Evolutionary conservation across 2,113 vertebrate genomes (phyloP), one percentile per base, ranked within the genome.

Genomic region (Chionodraco myersi): DNA sequence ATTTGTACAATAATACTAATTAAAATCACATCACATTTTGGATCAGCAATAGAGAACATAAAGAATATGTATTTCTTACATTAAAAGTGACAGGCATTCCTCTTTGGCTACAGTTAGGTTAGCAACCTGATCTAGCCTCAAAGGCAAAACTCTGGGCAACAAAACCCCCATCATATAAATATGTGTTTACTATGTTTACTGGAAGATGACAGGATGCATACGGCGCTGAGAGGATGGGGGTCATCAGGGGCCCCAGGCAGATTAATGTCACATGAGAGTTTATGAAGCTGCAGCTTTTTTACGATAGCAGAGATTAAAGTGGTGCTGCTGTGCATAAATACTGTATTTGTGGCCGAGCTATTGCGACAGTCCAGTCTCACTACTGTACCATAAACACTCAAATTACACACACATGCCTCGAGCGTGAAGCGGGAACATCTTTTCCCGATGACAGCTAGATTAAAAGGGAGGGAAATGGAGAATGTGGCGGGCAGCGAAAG

Each of bases 381-480:
- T 67, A 47, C 57, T 44, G 56, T 16, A 70, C 61, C 71, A 23
- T 3, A 23, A 41, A 63, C 60, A 67, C 48, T 62, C 48, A 80
- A 56, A 83, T 54, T 23, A 69, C 78, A 81, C 67, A 61, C 48
- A 48, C 48, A 44, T 15, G 58, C 30, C 71, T 57, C 10, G 48
- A 84, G 82, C 14, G 41, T 69, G 14, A 73, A 72, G 75, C 36
- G 63, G 78, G 16, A 36, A 53, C 54, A 36, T 66, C 51, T 79
- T 58, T 67, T 7, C 41, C 30, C 3, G 44, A 57, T 70, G 83
- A 85, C 71, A 85, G 52, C 48, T 10, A 68, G 75, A 88, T 82
- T 88, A 79, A 88, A 59, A 83, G 83, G 56, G 44, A 65, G 79
- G 52, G 54, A 79, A 72, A 77, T 53, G 69, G 69, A 66, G 82